Evolutionary conservation across 1,140 invertebrate species (phyloP).

Genomic region (Carposina sasakii): DNA sequence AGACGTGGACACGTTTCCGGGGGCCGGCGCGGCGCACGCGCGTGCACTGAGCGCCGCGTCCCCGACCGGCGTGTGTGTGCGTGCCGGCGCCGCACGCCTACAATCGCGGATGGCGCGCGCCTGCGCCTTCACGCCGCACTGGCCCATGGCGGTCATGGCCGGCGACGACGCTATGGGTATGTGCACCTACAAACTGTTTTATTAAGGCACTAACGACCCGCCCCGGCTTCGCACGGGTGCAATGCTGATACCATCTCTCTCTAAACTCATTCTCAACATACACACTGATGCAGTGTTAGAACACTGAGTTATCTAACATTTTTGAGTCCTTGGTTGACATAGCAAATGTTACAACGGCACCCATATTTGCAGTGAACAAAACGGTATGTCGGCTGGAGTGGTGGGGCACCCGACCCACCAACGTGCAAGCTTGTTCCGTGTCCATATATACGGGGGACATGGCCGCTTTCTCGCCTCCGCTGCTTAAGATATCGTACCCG

Average conservation of each 20-base stretch:
- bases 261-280: no score
- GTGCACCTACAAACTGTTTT: conserved; percentile 12
- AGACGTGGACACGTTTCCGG: conserved; percentile 24
- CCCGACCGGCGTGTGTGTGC: conserved; percentile 21
- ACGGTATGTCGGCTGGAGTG: conserved; percentile 38
- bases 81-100: conserved; percentile 11
- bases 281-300: no score
- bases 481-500: conserved; percentile 25
- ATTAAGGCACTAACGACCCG: no score
- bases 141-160: conserved; percentile 38
- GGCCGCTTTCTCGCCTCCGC: conserved; percentile 30
- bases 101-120: conserved; percentile 20
- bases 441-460: conserved; percentile 39
- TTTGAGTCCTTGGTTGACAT: no score
- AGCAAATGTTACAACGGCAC: conserved; percentile 32
- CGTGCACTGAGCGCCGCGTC: conserved; percentile 22
- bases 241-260: no score
- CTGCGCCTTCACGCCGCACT: conserved; percentile 32
- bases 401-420: conserved; percentile 28
- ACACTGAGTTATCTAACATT: no score
- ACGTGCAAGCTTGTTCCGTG: no score
- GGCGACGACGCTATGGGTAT: conserved; percentile 41
- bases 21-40: background rate
- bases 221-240: no score
- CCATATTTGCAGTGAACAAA: conserved; percentile 43